A percentile compares a stretch with the other conserved stretches of the same genome.
Evolutionary conservation across 2,113 vertebrate species (phyloP).

Genomic region (Antigone vipio): DNA sequence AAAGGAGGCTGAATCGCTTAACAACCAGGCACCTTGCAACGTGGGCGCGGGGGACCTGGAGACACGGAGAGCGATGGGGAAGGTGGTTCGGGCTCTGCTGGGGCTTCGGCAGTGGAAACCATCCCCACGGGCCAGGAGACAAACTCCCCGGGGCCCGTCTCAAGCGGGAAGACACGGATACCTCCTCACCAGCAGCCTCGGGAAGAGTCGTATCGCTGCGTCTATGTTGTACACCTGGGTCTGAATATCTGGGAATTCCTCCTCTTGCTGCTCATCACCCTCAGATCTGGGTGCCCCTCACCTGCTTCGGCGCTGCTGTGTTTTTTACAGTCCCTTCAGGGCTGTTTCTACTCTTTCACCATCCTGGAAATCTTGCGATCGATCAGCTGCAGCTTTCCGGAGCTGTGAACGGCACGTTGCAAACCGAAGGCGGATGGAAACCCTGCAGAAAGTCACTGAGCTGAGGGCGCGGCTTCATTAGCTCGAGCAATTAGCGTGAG

Average conservation of each 20-base stretch:
- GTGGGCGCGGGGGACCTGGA: not conserved
- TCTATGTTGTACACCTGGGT: rapidly evolving
- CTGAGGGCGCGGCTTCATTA: constrained; percentile 7
- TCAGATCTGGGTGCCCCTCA: not conserved
- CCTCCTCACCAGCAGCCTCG: not conserved
- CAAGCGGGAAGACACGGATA: not conserved
- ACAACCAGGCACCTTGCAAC: not conserved
- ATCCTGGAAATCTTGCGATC: not conserved
- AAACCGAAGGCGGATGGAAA: not conserved
- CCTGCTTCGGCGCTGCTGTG: not conserved
- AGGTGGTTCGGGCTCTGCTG: not conserved
- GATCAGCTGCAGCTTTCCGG: not conserved
- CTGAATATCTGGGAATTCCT: not conserved
- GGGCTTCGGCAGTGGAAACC: not conserved
- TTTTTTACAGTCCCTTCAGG: not conserved
- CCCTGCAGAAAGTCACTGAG: not conserved
- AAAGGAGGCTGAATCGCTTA: not conserved
- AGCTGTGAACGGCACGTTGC: not conserved
- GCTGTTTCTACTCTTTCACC: not conserved
- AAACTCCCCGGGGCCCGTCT: rapidly evolving
- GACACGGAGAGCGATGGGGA: not conserved
- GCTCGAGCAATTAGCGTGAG: not conserved
- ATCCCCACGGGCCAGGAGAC: not conserved
- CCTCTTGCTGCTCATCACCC: not conserved
- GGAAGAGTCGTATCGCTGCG: rapidly evolving